These are phyloP conservation scores for Callaeas wilsoni DNA, from an alignment of 2,113 vertebrate species.

Conservation along the genomic window DNA sequence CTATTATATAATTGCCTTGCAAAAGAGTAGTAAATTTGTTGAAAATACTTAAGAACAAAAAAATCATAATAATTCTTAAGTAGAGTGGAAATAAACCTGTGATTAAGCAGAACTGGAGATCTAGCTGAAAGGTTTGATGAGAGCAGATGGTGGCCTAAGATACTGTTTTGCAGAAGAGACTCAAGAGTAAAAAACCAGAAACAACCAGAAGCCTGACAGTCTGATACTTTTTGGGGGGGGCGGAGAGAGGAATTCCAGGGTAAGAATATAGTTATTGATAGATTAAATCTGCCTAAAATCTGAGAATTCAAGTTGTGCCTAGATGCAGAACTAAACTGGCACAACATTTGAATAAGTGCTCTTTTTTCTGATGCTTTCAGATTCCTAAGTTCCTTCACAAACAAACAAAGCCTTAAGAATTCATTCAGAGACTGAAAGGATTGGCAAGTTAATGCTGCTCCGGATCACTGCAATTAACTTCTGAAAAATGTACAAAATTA, in stretches of 20 bases:
- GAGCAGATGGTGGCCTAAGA: not conserved
- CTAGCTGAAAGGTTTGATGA: not conserved
- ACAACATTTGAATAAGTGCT: not conserved
- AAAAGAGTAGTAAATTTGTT: not conserved
- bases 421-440: not conserved
- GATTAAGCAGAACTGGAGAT: not conserved
- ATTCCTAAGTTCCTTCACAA: not conserved
- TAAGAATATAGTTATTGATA: not conserved
- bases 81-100: not conserved
- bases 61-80: not conserved
- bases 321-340: not conserved
- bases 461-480: accelerated
- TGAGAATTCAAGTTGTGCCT: not conserved
- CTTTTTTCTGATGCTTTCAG: not conserved
- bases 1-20: not conserved
- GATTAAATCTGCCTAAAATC: not conserved
- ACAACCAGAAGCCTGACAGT: not conserved
- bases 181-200: not conserved
- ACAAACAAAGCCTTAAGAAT: not conserved
- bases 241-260: not conserved
- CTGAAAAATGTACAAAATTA: not conserved
- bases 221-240: accelerated
- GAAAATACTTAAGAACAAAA: not conserved
- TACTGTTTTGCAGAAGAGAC: not conserved
- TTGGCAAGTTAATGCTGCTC: not conserved